phyloP scores from a whole-genome alignment of 2,113 vertebrate genomes.

The Elachura formosa region DNA sequence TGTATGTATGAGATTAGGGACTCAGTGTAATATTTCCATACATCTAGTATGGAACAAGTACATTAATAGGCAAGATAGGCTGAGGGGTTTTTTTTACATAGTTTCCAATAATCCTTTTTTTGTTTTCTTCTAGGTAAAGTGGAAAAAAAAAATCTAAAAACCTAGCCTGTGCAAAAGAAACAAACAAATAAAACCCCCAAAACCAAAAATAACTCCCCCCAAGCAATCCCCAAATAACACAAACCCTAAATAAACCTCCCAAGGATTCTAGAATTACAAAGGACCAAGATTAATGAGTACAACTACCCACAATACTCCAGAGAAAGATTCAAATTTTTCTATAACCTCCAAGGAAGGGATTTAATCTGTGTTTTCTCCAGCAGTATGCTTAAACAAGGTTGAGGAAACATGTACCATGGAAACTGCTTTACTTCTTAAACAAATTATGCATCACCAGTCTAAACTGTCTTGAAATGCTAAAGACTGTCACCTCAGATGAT shows the following conservation, averaged over 20 bases:
- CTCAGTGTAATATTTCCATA: neutral
- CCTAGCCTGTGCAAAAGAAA: neutral
- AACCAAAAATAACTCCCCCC: neutral
- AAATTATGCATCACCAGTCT: neutral
- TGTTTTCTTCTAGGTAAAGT: neutral
- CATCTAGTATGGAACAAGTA: neutral
- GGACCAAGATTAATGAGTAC: neutral
- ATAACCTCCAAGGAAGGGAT: neutral
- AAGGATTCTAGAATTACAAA: neutral
- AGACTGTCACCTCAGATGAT: neutral
- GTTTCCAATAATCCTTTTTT: neutral
- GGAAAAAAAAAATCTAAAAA: neutral
- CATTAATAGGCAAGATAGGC: neutral
- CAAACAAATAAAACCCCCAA: neutral
- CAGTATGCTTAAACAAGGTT: neutral
- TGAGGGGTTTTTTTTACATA: neutral
- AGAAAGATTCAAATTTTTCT: neutral
- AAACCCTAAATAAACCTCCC: accelerated
- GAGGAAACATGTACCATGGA: neutral
- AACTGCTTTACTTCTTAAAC: neutral
- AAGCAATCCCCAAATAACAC: neutral
- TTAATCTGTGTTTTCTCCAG: neutral
- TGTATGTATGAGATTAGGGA: neutral
- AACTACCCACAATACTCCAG: neutral
- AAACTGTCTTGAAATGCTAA: neutral